Conservation (phyloP, 2,888 invertebrate genomes). For the Piscicola geometra region DNA sequence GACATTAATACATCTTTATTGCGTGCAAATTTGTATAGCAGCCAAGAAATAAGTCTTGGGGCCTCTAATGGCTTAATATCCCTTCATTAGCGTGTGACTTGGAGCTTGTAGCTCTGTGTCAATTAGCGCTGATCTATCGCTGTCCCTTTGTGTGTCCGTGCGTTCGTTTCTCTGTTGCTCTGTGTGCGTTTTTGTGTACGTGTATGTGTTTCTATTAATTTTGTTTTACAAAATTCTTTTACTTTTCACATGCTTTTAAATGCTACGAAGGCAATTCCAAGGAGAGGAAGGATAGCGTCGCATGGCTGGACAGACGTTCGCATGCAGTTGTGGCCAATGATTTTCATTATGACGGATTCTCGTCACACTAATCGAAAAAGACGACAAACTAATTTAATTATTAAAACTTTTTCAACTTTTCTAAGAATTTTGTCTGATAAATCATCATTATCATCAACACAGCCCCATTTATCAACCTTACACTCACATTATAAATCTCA, state of each 20-base stretch:
- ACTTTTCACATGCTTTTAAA: not conserved
- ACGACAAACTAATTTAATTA: not conserved
- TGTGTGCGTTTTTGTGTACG: not conserved
- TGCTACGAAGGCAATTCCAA: not conserved
- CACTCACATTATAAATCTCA: not conserved
- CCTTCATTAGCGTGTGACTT: not conserved
- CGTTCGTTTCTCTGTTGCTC: not conserved
- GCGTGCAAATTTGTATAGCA: no score
- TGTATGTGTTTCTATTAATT: no score
- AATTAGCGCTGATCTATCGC: not conserved
- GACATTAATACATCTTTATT: no score
- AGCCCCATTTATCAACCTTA: not conserved
- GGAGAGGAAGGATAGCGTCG: no score
- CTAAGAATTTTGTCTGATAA: not conserved
- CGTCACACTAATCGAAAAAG: no score
- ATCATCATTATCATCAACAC: not conserved
- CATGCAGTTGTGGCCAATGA: no score
- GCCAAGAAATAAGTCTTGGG: not conserved
- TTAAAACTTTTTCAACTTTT: not conserved
- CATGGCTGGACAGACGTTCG: no score
- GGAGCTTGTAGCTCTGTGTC: not conserved
- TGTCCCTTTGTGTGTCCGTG: not conserved
- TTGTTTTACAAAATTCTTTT: not conserved
- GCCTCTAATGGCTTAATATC: not conserved
- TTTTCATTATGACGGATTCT: not conserved